Base-by-base conservation (phyloP, 2,888 invertebrate species). In the Agrochola macilenta region DNA sequence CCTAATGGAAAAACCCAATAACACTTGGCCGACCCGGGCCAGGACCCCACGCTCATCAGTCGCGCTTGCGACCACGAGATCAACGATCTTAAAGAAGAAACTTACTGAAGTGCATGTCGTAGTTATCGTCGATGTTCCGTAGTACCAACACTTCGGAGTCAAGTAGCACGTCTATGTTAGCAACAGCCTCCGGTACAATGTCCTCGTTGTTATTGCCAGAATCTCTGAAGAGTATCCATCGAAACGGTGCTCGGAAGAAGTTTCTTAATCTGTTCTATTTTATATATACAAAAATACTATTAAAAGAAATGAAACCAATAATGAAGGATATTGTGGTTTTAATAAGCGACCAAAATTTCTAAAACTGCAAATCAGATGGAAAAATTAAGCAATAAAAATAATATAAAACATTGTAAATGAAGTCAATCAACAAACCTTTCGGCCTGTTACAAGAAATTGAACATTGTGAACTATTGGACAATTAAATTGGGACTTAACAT, bases 81-180 rank as follows among this genome's bases (percentile, higher is more conserved):
- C 43, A 43, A 43, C 43, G 43, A 11, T 46, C 5, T 0, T n/a
- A 20, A 57, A 35, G n/a, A 58, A 20, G 30, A 35, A 43, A 71
- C 95, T 93, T 89, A 95, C 95, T 91, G 5, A 89, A 90, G 82
- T 93, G 80, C 77, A 94, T 82, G 46, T 90, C 85, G 81, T 90
- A 94, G 7, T 80, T 71, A 35, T 85, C 81, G 12, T 89, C 84
- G 3, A 75, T 79, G 23, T 85, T 73, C 26, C 87, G 83, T 65
- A 92, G 87, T 5, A 94, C 81, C 43, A 91, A 79, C 4, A 94
- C 94, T 89, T 95, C 94, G 5, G 93, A 91, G 78, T 96, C 95
- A 23, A 94, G 89, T 23, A 93, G 88, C 39, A 95, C 87, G 57
- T 93, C 88, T 14, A 94, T 85, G 61, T 91, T 82, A 4, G 77